Evolutionary conservation across 2,797 vertebrate species (phyloP), one percentile per base, ranked within the genome.

Genomic region (Sebastes goodei): DNA sequence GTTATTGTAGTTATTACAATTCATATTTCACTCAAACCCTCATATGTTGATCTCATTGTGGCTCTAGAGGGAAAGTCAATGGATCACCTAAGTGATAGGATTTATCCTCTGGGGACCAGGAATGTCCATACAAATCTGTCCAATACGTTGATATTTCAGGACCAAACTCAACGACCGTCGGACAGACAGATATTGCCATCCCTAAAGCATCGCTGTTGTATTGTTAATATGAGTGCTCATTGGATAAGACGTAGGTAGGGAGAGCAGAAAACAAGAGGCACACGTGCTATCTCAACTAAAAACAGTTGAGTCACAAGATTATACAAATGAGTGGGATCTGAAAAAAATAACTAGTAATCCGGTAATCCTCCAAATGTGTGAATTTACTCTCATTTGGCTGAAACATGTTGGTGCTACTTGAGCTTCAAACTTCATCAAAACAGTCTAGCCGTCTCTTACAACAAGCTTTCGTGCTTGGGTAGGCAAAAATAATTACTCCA

Each of bases 401-500:
- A 71, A 65, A 81, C 75, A 78, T 42, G 69, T 82, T 72, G 10
- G 14, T 77, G 29, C 30, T 75, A 55, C 71, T 68, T 83, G 12
- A 69, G 62, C 8, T 14, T 46, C 20, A 66, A 86, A 74, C 49
- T 59, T 83, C 11, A 49, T 29, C 10, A 73, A 75, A 81, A 65
- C 33, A 76, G 63, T 70, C 67, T 42, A 53, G 32, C 15, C 2
- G 8, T 70, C 38, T 76, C 63, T 78, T 21, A 38, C 27, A 78
- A 21, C 57, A 76, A 71, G 56, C 57, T 32, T 84, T 86, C 15
- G 6, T 64, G 89, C 78, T 72, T 79, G 71, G 70, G 55, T 78
- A 63, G 69, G 76, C 57, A 78, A 69, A 83, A 64, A 85, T 83
- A 89, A 91, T 89, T 59, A 59, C 74, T 23, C 33, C 49, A 32